Percentiles rank a stretch among this genome's conserved stretches.
phyloP scores from a whole-genome alignment of 2,113 vertebrate genomes.

The Acrocephalus kingi region DNA sequence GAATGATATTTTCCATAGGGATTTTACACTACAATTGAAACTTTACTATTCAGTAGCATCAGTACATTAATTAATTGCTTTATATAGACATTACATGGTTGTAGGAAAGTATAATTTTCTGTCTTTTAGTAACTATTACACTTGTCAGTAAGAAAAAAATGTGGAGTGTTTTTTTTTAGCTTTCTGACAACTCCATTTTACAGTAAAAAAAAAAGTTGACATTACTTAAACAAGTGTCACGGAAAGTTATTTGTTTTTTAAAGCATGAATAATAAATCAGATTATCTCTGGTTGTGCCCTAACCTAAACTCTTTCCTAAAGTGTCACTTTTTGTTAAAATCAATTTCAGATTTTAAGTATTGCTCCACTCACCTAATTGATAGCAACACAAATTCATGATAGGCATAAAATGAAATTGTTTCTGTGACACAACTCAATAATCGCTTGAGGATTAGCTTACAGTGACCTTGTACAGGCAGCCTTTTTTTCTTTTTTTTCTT shows the following conservation, averaged over 20 bases:
- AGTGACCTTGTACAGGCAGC: conserved; percentile 65
- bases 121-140: conserved; percentile 46
- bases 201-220: conserved; percentile 42
- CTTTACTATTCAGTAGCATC: conserved; percentile 38
- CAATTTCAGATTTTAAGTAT: conserved; percentile 64
- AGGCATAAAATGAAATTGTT: conserved; percentile 65
- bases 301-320: conserved; percentile 57
- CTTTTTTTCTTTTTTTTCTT: neutral
- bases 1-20: conserved; percentile 43
- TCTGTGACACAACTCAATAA: conserved; percentile 39
- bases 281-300: conserved; percentile 69
- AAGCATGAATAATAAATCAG: conserved; percentile 74
- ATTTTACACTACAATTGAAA: conserved; percentile 65
- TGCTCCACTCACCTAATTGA: conserved; percentile 64
- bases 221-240: conserved; percentile 50
- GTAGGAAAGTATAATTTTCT: conserved; percentile 49
- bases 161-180: neutral
- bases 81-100: conserved; percentile 47
- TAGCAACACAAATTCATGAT: conserved; percentile 54
- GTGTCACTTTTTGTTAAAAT: conserved; percentile 70
- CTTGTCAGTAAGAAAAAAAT: neutral
- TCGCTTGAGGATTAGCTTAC: conserved; percentile 23
- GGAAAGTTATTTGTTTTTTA: conserved; percentile 59
- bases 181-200: conserved; percentile 50
- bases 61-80: conserved; percentile 54